Percentiles rank a stretch among this genome's conserved stretches.
Evolutionary conservation across 2,797 vertebrate species (phyloP).

Genomic region (Todus mexicanus): DNA sequence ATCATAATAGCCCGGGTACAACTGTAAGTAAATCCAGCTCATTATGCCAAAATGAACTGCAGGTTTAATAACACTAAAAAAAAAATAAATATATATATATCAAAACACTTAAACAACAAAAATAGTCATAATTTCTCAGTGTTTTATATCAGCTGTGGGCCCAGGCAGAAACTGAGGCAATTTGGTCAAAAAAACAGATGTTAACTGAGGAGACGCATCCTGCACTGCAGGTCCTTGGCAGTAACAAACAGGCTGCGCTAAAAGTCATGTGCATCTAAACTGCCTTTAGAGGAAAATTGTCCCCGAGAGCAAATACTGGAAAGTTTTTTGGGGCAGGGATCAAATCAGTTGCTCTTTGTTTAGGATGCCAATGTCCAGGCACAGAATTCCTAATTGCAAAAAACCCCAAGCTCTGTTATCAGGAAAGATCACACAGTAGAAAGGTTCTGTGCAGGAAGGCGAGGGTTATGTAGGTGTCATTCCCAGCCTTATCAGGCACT

Average conservation of each 20-base stretch:
- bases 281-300: constrained; percentile 17
- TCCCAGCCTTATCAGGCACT: neutral
- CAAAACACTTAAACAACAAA: constrained; percentile 8
- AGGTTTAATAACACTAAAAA: neutral
- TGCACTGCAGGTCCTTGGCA: constrained; percentile 44
- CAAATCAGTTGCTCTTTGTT: neutral
- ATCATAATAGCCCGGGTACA: neutral
- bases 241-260: constrained; percentile 11
- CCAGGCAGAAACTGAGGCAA: constrained; percentile 29
- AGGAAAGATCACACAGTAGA: neutral
- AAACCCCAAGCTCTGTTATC: neutral
- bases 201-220: constrained; percentile 39
- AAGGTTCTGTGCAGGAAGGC: neutral
- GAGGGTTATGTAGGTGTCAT: neutral
- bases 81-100: neutral
- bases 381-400: neutral
- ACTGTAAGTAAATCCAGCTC: neutral
- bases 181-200: constrained; percentile 54
- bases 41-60: neutral
- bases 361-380: neutral
- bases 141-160: constrained; percentile 49
- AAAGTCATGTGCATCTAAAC: neutral
- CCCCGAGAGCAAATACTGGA: neutral
- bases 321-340: neutral
- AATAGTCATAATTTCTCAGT: constrained; percentile 29